Base-by-base conservation (phyloP, 2,797 vertebrate species). In the Acestrorhynchus altus region DNA sequence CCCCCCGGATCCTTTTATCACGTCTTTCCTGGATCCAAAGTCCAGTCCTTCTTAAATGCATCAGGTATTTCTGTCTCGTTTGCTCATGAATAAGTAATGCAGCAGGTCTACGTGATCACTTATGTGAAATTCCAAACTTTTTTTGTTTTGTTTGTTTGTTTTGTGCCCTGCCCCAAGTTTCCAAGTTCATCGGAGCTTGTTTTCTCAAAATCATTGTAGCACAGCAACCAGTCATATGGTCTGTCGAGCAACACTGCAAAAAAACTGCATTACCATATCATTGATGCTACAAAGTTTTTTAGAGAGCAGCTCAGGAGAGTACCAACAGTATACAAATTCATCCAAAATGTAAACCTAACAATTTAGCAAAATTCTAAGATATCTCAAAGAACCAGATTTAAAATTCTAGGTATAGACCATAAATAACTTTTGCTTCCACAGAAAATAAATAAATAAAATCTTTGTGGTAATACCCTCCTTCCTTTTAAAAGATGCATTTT, bases 381-480 rank as follows among this genome's bases (percentile, higher is more conserved):
- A 51, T 40, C 40, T 46, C 39, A 28, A 49, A 39, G 35, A 77
- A 28, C 26, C 49, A 61, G 16, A 40, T 51, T 74, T 70, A 44
- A 47, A 74, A 40, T 72, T 74, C 42, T 44, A 67, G 47, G 26
- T 65, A 75, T 40, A 61, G 56, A 63, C 52, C 56, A 71, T 81
- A 78, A 83, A 81, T 75, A 81, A 56, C 15, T 72, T 54, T 60
- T 67, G 65, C 56, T 82, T 79, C 63, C 78, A 82, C 68, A 78
- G 54, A 72, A 80, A 80, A 82, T 78, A 78, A 82, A 84, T 80
- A 80, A 72, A 63, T 72, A 80, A 80, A 75, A 75, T 71, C 22
- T 64, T 63, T 26, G 40, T 16, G 5, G 18, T 64, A 15, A 56
- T 69, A 68, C 57, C 66, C 66, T 74, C 63, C 52, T 40, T 35